A percentile compares a stretch with the other conserved stretches of the same genome.
Evolutionary conservation across 1,140 invertebrate species (phyloP).

Genomic region (Argopecten irradians): DNA sequence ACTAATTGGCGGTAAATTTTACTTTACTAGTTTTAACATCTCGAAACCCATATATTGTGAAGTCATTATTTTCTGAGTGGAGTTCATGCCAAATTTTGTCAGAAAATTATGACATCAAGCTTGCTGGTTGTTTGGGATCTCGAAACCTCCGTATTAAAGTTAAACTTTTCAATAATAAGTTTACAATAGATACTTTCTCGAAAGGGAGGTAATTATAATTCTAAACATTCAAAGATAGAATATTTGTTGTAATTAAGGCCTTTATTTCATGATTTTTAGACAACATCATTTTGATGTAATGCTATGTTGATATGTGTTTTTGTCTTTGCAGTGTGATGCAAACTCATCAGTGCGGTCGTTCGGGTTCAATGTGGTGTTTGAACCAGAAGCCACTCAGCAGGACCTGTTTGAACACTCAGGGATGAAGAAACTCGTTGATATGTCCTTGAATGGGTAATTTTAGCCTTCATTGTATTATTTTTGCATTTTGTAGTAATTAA

Average conservation of each 20-base stretch:
- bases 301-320: not conserved
- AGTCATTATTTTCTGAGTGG: too few species aligned
- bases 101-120: too few species aligned
- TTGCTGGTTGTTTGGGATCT: too few species aligned
- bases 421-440: constrained; percentile 75
- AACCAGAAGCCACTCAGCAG: constrained; percentile 72
- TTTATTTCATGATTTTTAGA: not conserved
- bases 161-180: not conserved
- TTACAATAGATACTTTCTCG: too few species aligned
- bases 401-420: constrained; percentile 75
- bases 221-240: not conserved
- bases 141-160: too few species aligned
- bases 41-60: too few species aligned
- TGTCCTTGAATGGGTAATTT: constrained; percentile 74
- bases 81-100: too few species aligned
- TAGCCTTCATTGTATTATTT: not conserved
- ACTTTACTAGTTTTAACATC: too few species aligned
- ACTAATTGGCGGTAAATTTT: too few species aligned
- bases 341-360: constrained; percentile 63
- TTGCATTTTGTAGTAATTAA: not conserved
- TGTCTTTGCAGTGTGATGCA: constrained; percentile 62
- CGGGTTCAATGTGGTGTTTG: constrained; percentile 74
- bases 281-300: not conserved
- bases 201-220: not conserved
- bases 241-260: not conserved